phyloP scores from a whole-genome alignment of 2,888 invertebrate species.

The Patella caerulea region DNA sequence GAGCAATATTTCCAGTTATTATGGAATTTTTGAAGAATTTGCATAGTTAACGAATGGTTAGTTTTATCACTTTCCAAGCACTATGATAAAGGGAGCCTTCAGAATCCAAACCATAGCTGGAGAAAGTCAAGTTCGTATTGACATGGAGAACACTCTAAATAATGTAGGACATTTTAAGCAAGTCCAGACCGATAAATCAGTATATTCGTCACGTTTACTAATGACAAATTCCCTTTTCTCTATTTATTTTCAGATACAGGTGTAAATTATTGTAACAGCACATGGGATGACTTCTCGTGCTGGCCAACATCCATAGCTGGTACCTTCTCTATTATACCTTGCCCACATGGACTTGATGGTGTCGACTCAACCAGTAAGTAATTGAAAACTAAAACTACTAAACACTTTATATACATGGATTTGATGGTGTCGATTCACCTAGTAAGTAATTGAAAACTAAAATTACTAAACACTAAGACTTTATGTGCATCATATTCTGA shows the following conservation, averaged over 20 bases:
- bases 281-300: constrained; percentile 84
- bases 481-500: constrained; percentile 76
- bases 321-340: constrained; percentile 80
- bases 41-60: too few species aligned
- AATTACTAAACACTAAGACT: constrained; percentile 65
- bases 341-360: constrained; percentile 83
- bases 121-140: too few species aligned
- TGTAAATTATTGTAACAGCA: constrained; percentile 76
- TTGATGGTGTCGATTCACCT: constrained; percentile 81
- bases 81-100: too few species aligned
- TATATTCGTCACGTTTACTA: too few species aligned
- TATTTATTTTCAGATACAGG: constrained; percentile 43
- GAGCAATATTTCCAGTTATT: too few species aligned
- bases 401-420: constrained; percentile 84
- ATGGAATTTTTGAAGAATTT: too few species aligned
- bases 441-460: constrained; percentile 78
- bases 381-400: background rate
- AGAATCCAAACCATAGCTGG: too few species aligned
- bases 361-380: constrained; percentile 85
- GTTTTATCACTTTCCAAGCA: too few species aligned
- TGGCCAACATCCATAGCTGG: constrained; percentile 86
- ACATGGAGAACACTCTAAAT: too few species aligned
- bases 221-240: background rate
- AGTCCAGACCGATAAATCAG: too few species aligned
- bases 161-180: too few species aligned